Conservation (phyloP, 2,888 invertebrate species). For the Dascillus cervinus region DNA sequence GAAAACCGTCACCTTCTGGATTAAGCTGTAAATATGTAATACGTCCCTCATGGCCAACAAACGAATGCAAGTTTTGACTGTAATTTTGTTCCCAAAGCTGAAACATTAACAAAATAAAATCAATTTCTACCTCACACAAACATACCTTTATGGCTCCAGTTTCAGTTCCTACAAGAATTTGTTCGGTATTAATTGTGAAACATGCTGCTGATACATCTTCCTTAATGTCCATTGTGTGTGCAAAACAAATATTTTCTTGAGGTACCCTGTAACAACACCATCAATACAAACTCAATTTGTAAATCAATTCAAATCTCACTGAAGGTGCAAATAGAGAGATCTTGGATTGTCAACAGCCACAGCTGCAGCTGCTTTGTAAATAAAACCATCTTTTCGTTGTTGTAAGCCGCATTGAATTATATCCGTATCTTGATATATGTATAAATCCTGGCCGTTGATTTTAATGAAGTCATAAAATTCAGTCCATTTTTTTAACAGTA, state of each 20-base stretch:
- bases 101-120: conserved; percentile 20
- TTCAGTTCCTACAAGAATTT: conserved; percentile 44
- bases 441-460: conserved; percentile 54
- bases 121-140: conserved; percentile 5
- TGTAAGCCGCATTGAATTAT: conserved; percentile 64
- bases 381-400: conserved; percentile 50
- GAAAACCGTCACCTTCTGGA: conserved; percentile 47
- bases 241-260: conserved; percentile 26
- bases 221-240: conserved; percentile 50
- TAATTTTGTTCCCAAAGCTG: conserved; percentile 55
- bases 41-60: conserved; percentile 42
- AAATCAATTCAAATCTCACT: conserved; percentile 39
- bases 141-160: conserved; percentile 43
- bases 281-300: conserved; percentile 8
- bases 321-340: conserved; percentile 56
- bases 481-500: conserved; percentile 43
- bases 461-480: conserved; percentile 55
- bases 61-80: conserved; percentile 47
- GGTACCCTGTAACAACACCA: conserved; percentile 23
- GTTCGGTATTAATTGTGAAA: conserved; percentile 44
- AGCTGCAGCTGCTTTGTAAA: conserved; percentile 49
- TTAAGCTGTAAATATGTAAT: conserved; percentile 49
- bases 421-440: conserved; percentile 54
- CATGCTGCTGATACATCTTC: conserved; percentile 50
- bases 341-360: conserved; percentile 45